Conservation (phyloP, 1,140 invertebrate species). For the Nautilus pompilius region DNA sequence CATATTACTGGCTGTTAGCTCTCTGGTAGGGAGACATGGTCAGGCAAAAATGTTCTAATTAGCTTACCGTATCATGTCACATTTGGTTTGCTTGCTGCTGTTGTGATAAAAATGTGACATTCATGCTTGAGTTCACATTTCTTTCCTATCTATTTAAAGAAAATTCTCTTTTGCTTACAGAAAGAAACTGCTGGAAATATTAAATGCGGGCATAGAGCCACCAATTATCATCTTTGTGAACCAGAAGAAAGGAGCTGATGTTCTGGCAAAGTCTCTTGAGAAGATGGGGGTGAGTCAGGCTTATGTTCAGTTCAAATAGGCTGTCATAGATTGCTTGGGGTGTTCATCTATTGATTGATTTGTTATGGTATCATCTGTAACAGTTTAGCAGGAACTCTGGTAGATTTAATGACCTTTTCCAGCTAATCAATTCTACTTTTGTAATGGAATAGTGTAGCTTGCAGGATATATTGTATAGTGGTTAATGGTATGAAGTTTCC, state of each 20-base stretch:
- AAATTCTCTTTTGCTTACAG: conserved; percentile 27
- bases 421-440: neutral
- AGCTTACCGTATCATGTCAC: neutral
- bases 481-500: too few relatives aligned
- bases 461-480: conserved; percentile 8
- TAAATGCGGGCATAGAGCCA: conserved; percentile 79
- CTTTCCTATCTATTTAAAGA: conserved; percentile 1
- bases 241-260: conserved; percentile 99
- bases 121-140: neutral
- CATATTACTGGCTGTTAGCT: neutral
- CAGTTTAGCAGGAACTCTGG: neutral
- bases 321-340: neutral
- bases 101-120: neutral
- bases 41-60: neutral
- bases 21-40: neutral
- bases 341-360: neutral
- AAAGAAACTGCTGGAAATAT: conserved; percentile 61
- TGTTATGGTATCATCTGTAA: neutral
- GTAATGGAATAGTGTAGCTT: neutral
- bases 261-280: conserved; percentile 93
- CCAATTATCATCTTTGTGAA: conserved; percentile 99
- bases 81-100: neutral
- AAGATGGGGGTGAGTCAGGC: conserved; percentile 77
- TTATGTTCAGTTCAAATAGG: neutral
- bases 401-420: neutral